These are phyloP conservation scores for Luscinia luscinia DNA, from an alignment of 2,797 vertebrate species.

Conservation along the genomic window DNA sequence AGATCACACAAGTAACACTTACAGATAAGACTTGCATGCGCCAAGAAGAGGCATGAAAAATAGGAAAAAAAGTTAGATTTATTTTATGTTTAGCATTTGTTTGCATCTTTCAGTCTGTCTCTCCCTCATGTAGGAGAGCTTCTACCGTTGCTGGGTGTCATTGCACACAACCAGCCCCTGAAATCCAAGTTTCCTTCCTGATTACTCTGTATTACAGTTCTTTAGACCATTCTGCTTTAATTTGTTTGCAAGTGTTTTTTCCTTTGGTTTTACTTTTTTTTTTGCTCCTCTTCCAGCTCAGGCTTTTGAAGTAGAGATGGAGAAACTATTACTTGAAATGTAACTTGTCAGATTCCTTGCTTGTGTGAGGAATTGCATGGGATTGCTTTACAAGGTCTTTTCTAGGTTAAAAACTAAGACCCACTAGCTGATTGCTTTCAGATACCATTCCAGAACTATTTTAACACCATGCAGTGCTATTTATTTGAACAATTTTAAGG, in stretches of 20 bases:
- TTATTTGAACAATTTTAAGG: not conserved
- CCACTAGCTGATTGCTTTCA: constrained; percentile 25
- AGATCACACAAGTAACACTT: not conserved
- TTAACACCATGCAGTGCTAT: not conserved
- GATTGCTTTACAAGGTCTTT: constrained; percentile 16
- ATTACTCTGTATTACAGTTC: not conserved
- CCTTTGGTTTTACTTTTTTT: not conserved
- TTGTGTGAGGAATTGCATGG: not conserved
- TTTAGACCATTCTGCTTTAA: not conserved
- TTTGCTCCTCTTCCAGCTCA: not conserved
- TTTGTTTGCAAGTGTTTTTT: not conserved
- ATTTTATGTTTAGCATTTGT: not conserved
- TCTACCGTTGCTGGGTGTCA: not conserved
- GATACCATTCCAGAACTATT: not conserved
- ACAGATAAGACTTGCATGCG: fast-evolving
- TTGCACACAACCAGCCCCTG: not conserved
- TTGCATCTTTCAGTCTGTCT: not conserved
- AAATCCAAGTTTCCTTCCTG: not conserved
- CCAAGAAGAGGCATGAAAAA: not conserved
- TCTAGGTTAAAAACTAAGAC: not conserved
- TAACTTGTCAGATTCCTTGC: not conserved
- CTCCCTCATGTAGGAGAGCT: not conserved
- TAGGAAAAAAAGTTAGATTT: not conserved
- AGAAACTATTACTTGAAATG: not conserved
- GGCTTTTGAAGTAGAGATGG: not conserved